Conservation (phyloP, 2,888 invertebrate species). For the Alcis repandata region DNA sequence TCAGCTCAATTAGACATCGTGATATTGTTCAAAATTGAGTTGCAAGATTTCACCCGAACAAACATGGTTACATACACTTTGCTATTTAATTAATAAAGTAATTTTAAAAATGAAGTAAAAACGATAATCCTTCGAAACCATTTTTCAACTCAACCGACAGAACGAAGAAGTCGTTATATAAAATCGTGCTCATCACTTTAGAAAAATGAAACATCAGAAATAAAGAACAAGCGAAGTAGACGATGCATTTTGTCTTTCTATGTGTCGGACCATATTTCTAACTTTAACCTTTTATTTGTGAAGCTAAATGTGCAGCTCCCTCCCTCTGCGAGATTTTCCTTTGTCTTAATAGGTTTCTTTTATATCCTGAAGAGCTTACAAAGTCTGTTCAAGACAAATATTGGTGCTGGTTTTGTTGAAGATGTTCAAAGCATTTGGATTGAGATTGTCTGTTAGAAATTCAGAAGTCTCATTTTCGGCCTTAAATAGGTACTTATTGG, state of each 20-base stretch:
- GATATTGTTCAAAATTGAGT: too few relatives aligned
- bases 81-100: neutral
- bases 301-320: slow-evolving; percentile 23
- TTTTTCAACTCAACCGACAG: slow-evolving; percentile 5
- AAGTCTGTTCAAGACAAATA: neutral
- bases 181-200: slow-evolving; percentile 15
- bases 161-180: too few relatives aligned
- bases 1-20: too few relatives aligned
- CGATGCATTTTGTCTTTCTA: slow-evolving; percentile 45
- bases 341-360: slow-evolving; percentile 32
- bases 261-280: slow-evolving; percentile 34
- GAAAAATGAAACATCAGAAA: slow-evolving; percentile 22
- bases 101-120: too few relatives aligned
- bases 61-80: too few relatives aligned
- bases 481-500: too few relatives aligned
- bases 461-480: too few relatives aligned
- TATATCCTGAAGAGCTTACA: slow-evolving; percentile 2
- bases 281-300: slow-evolving; percentile 32
- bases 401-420: slow-evolving; percentile 6
- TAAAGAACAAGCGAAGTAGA: slow-evolving; percentile 39
- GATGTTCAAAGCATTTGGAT: neutral
- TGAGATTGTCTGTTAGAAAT: neutral
- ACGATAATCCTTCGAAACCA: neutral
- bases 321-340: slow-evolving; percentile 27
- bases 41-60: too few relatives aligned